A percentile compares a stretch with the other conserved stretches of the same genome.
Evolutionary conservation across 1,140 invertebrate species (phyloP).

Genomic region (Orchestia grillus): DNA sequence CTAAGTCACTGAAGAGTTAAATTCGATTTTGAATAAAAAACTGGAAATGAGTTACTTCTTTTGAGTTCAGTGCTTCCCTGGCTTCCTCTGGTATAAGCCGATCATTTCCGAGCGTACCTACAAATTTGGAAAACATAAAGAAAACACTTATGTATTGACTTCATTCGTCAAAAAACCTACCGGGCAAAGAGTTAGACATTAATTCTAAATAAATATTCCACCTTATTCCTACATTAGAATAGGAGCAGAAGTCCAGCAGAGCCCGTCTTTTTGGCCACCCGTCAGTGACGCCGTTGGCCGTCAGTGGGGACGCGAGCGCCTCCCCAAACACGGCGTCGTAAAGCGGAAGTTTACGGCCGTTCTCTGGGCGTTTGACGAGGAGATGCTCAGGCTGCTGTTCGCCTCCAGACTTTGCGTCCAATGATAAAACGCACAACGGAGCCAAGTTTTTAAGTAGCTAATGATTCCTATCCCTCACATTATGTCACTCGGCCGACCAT

Average conservation of each 20-base stretch:
- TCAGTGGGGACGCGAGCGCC: not conserved
- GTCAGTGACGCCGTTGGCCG: not conserved
- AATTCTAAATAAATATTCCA: not conserved
- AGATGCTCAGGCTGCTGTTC: not conserved
- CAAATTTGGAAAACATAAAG: too few species aligned
- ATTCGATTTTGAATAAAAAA: too few species aligned
- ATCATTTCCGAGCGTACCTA: too few species aligned
- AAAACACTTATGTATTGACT: too few species aligned
- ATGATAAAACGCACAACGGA: not conserved
- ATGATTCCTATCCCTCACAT: not conserved
- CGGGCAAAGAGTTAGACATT: too few species aligned
- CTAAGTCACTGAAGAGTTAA: too few species aligned
- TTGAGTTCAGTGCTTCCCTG: too few species aligned
- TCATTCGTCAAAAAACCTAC: too few species aligned
- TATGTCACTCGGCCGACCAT: not conserved
- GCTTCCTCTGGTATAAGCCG: too few species aligned
- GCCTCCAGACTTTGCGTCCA: not conserved
- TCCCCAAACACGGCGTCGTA: not conserved
- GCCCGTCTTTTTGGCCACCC: not conserved
- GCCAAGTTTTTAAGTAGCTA: not conserved
- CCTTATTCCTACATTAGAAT: not conserved
- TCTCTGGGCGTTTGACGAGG: not conserved
- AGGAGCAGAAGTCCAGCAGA: not conserved
- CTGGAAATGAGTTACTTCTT: too few species aligned
- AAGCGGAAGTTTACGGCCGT: not conserved